Percentiles rank a stretch among this genome's conserved stretches.
Conservation (phyloP, 2,797 vertebrate genomes). For the Enteromius fasciolatus region DNA sequence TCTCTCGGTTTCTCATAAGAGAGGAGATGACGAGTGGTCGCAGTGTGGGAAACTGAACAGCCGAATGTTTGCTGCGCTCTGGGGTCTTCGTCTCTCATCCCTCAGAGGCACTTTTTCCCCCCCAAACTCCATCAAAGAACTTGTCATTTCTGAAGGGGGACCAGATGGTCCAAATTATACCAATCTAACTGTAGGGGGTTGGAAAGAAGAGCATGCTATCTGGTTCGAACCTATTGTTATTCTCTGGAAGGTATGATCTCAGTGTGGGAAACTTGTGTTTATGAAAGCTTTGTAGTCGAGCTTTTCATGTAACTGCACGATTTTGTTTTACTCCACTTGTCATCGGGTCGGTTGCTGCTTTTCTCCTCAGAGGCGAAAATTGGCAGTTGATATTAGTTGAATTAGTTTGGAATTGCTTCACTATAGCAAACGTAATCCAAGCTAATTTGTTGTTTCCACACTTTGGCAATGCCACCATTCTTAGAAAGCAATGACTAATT, state of each 20-base stretch:
- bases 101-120: slow-evolving; percentile 35
- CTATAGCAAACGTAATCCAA: not conserved
- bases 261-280: slow-evolving; percentile 72
- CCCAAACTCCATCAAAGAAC: slow-evolving; percentile 59
- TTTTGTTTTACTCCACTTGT: slow-evolving; percentile 33
- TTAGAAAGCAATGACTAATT: slow-evolving; percentile 37
- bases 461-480: not conserved
- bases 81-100: slow-evolving; percentile 55
- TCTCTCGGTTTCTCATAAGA: slow-evolving; percentile 25
- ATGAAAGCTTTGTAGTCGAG: slow-evolving; percentile 51
- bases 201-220: slow-evolving; percentile 51
- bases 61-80: slow-evolving; percentile 48
- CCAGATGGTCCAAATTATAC: slow-evolving; percentile 78
- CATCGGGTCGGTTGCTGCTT: not conserved
- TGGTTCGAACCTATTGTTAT: slow-evolving; percentile 67
- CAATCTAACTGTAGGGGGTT: slow-evolving; percentile 52
- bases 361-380: not conserved
- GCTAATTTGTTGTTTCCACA: slow-evolving; percentile 17
- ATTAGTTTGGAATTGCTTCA: slow-evolving; percentile 15
- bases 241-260: slow-evolving; percentile 70
- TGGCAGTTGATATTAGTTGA: not conserved
- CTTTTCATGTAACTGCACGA: slow-evolving; percentile 62
- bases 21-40: slow-evolving; percentile 32
- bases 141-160: slow-evolving; percentile 57
- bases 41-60: slow-evolving; percentile 71